A percentile compares a stretch with the other conserved stretches of the same genome.
Evolutionary conservation across 2,113 vertebrate genomes (phyloP).

Genomic region (Vimba vimba): DNA sequence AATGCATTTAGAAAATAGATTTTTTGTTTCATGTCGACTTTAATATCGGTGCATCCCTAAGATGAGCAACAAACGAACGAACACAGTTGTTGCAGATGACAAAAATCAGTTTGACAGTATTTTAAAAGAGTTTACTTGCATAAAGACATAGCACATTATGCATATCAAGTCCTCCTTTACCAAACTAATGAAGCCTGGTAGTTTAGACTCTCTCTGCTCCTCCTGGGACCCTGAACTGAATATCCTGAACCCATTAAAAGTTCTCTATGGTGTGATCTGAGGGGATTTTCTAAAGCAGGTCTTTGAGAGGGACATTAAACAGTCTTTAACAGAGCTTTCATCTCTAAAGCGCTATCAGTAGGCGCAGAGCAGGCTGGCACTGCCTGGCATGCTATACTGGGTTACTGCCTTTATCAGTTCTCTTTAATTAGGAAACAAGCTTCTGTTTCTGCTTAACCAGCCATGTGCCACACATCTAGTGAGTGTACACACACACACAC

Average conservation of each 20-base stretch:
- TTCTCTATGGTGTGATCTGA: slow-evolving; percentile 49
- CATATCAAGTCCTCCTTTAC: slow-evolving; percentile 25
- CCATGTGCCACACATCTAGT: slow-evolving; percentile 37
- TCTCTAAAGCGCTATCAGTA: slow-evolving; percentile 60
- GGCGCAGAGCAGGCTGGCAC: slow-evolving; percentile 58
- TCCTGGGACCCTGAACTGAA: slow-evolving; percentile 42
- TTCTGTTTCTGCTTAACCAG: slow-evolving; percentile 64
- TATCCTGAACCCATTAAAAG: slow-evolving; percentile 59
- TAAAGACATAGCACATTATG: slow-evolving; percentile 37
- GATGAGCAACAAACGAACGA: background rate
- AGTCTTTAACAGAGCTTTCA: slow-evolving; percentile 47
- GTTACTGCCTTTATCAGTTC: slow-evolving; percentile 64
- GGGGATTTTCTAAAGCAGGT: slow-evolving; percentile 47
- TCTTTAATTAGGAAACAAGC: slow-evolving; percentile 71
- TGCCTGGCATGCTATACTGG: slow-evolving; percentile 63
- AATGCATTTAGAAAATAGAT: background rate
- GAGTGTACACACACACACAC: background rate
- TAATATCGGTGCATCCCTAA: background rate
- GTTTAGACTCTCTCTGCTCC: slow-evolving; percentile 39
- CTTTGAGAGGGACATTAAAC: slow-evolving; percentile 52
- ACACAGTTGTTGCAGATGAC: slow-evolving; percentile 3
- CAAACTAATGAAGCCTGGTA: slow-evolving; percentile 46
- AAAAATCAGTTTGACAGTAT: slow-evolving; percentile 10
- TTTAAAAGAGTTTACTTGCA: slow-evolving; percentile 28
- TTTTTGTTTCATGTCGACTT: background rate